Percentiles rank a stretch among this genome's conserved stretches.
These are phyloP conservation scores for Pristionchus mayeri DNA, from an alignment of 2,888 invertebrate genomes.

Conservation along the genomic window DNA sequence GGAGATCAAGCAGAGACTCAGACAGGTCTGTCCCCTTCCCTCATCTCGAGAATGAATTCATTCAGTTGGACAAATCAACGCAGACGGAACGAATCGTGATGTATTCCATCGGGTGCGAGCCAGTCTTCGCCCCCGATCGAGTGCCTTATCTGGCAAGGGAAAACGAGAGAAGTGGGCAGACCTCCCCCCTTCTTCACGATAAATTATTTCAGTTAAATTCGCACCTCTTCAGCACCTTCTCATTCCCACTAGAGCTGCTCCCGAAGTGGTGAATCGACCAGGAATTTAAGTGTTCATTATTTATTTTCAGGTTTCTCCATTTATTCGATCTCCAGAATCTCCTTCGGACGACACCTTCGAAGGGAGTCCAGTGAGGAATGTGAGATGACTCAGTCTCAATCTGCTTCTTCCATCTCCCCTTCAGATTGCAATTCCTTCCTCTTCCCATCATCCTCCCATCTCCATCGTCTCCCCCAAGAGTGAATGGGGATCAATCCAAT, in stretches of 20 bases:
- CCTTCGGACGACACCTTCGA: not conserved
- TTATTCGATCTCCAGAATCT: not conserved
- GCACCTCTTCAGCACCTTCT: slow-evolving; percentile 40
- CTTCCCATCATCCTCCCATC: slow-evolving; percentile 9
- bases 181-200: not conserved
- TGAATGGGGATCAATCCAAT: slow-evolving; percentile 31
- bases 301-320: slow-evolving; percentile 42
- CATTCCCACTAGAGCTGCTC: slow-evolving; percentile 38
- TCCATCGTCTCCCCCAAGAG: not conserved
- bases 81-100: slow-evolving; percentile 58
- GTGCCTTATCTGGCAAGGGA: slow-evolving; percentile 40
- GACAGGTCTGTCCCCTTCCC: slow-evolving; percentile 37
- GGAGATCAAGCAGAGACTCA: slow-evolving; percentile 61
- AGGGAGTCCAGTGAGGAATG: slow-evolving; percentile 15
- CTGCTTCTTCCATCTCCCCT: too few species aligned
- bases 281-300: not conserved
- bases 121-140: slow-evolving; percentile 48
- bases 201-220: slow-evolving; percentile 30
- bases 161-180: not conserved
- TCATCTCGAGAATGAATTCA: not conserved
- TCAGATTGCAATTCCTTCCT: too few species aligned
- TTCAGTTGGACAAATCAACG: slow-evolving; percentile 59
- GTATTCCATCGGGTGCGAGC: slow-evolving; percentile 46
- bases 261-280: not conserved
- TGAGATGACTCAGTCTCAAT: not conserved